phyloP scores from a whole-genome alignment of 2,797 vertebrate species.

The Poecilia gillii region DNA sequence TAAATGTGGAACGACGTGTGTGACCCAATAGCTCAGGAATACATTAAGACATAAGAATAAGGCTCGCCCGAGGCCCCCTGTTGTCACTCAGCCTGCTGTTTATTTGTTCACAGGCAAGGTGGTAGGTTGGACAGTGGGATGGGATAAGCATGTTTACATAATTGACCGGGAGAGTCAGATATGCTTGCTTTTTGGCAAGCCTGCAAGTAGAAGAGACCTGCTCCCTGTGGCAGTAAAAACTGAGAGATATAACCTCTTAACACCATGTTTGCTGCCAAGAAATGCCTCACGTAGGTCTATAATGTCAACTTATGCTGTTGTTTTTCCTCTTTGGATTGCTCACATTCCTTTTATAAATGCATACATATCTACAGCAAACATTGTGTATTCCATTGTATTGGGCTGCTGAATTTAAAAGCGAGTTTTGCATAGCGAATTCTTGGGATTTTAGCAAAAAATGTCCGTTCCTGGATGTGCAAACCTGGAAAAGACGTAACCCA shows the following conservation, averaged over 20 bases:
- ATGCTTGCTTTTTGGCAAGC: conserved; percentile 55
- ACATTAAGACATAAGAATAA: conserved; percentile 11
- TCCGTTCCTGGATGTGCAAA: not conserved
- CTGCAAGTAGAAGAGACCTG: conserved; percentile 56
- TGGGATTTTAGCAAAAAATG: not conserved
- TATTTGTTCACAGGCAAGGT: conserved; percentile 42
- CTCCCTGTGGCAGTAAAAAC: conserved; percentile 33
- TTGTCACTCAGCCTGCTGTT: conserved; percentile 17
- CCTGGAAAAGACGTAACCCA: not conserved
- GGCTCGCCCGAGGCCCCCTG: not conserved
- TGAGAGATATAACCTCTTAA: conserved; percentile 36
- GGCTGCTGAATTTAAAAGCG: not conserved
- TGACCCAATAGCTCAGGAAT: conserved; percentile 5
- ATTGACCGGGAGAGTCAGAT: conserved; percentile 58
- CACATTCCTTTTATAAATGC: not conserved
- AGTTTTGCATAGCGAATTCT: not conserved
- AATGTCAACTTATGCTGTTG: not conserved
- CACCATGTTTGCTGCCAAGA: conserved; percentile 22
- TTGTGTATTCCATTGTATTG: not conserved
- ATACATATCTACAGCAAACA: not conserved
- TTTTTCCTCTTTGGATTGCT: not conserved
- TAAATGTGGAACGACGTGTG: not conserved
- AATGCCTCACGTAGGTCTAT: conserved; percentile 7
- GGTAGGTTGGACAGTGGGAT: conserved; percentile 33
- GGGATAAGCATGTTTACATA: conserved; percentile 59